These are phyloP conservation scores for Medauroidea extradentata DNA, from an alignment of 1,140 invertebrate species.

Conservation along the genomic window DNA sequence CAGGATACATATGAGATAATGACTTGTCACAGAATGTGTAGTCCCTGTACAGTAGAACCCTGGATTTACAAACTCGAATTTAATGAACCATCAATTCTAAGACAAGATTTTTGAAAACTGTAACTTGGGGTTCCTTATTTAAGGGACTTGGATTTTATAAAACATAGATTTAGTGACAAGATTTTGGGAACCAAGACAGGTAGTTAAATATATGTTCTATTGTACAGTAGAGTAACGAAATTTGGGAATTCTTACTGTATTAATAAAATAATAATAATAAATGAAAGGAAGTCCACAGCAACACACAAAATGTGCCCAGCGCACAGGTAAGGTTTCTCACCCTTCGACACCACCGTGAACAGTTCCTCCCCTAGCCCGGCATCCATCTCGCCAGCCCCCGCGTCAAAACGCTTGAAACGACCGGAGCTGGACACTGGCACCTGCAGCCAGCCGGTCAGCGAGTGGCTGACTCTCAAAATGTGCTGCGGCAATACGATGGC, in stretches of 20 bases:
- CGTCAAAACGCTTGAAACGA: not conserved
- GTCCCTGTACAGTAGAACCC: too few relatives aligned
- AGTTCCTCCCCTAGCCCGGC: slow-evolving; percentile 7
- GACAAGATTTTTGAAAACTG: too few relatives aligned
- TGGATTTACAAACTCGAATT: too few relatives aligned
- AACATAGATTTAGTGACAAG: too few relatives aligned
- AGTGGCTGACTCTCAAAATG: not conserved
- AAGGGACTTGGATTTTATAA: too few relatives aligned
- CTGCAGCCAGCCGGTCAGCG: not conserved
- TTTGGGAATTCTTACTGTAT: slow-evolving; percentile 9
- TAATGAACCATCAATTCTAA: too few relatives aligned
- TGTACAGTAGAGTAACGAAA: too few relatives aligned
- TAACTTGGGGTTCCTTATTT: too few relatives aligned
- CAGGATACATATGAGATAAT: too few relatives aligned
- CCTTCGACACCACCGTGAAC: slow-evolving; percentile 15
- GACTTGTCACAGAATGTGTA: too few relatives aligned
- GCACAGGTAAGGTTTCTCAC: slow-evolving; percentile 3
- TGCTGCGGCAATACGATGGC: not conserved
- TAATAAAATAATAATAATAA: not conserved
- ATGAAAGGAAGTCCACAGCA: not conserved
- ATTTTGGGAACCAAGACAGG: too few relatives aligned
- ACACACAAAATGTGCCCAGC: not conserved
- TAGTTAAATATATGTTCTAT: too few relatives aligned
- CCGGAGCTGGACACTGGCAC: not conserved
- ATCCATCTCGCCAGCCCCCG: slow-evolving; percentile 12